Conservation (phyloP, 2,113 vertebrate genomes). For the Rhombomys opimus region DNA sequence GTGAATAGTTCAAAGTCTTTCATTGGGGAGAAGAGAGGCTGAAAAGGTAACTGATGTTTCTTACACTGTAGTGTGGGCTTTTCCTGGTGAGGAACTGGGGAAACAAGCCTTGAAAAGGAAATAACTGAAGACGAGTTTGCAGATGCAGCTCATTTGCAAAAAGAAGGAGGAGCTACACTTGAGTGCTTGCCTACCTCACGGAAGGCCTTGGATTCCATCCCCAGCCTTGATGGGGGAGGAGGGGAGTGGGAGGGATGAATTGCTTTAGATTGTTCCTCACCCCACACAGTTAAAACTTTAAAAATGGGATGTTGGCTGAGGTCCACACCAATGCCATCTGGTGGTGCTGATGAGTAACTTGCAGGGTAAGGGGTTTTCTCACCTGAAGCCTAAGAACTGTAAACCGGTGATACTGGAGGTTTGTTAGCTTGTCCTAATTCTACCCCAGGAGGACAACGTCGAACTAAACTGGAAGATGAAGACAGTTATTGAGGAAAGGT, state of each 20-base stretch:
- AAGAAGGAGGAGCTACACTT: not conserved
- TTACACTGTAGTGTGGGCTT: too few species aligned
- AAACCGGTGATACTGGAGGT: not conserved
- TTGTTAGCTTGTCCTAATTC: not conserved
- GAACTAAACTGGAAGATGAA: not conserved
- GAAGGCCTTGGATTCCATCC: not conserved
- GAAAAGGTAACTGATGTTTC: not conserved
- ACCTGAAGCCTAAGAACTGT: not conserved
- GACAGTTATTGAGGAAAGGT: not conserved
- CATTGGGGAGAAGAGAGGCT: not conserved
- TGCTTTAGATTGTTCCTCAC: not conserved
- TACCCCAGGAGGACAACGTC: not conserved
- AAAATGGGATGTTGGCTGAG: not conserved
- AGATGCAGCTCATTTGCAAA: not conserved
- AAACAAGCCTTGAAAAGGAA: not conserved
- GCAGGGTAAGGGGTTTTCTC: not conserved
- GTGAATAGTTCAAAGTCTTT: constrained; percentile 88
- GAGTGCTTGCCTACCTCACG: not conserved
- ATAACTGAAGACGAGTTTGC: not conserved
- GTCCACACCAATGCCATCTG: constrained; percentile 40
- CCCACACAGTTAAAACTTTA: not conserved
- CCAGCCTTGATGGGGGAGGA: not conserved
- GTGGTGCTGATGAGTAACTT: not conserved
- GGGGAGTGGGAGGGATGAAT: not conserved
- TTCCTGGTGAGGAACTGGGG: too few species aligned